phyloP scores from a whole-genome alignment of 1,140 invertebrate species.

The Ceratina calcarata region DNA sequence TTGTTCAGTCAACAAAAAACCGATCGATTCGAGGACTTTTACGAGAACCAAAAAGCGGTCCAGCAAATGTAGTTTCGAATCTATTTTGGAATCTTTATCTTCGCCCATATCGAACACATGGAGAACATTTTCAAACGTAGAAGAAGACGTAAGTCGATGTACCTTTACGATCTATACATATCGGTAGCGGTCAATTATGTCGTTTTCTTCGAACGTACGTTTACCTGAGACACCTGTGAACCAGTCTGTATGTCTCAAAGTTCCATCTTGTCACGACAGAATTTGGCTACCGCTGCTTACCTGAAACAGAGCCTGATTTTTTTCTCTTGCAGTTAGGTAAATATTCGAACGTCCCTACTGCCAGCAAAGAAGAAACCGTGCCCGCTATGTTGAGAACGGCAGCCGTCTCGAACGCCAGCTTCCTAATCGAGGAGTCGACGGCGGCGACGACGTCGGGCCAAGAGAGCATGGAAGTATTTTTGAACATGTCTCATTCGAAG shows the following conservation, averaged over 20 bases:
- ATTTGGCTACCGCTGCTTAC: background rate
- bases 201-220: no score
- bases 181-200: no score
- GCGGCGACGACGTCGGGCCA: conserved; percentile 59
- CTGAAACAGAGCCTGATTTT: background rate
- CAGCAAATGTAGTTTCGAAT: conserved; percentile 73
- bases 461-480: conserved; percentile 74
- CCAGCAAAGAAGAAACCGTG: conserved; percentile 54
- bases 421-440: conserved; percentile 51
- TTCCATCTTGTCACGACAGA: background rate
- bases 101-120: conserved; percentile 61
- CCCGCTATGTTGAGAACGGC: conserved; percentile 65
- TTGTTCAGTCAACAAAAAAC: conserved; percentile 64
- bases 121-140: conserved; percentile 65
- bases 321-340: conserved; percentile 16
- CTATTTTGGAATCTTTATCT: conserved; percentile 73
- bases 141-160: conserved; percentile 49
- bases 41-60: conserved; percentile 78
- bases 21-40: conserved; percentile 79
- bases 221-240: no score
- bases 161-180: background rate
- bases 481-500: conserved; percentile 74
- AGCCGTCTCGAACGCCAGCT: conserved; percentile 26
- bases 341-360: conserved; percentile 18
- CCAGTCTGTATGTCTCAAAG: no score